These are phyloP conservation scores for Drosophila mayri DNA, from an alignment of 1,140 invertebrate species.

Conservation along the genomic window DNA sequence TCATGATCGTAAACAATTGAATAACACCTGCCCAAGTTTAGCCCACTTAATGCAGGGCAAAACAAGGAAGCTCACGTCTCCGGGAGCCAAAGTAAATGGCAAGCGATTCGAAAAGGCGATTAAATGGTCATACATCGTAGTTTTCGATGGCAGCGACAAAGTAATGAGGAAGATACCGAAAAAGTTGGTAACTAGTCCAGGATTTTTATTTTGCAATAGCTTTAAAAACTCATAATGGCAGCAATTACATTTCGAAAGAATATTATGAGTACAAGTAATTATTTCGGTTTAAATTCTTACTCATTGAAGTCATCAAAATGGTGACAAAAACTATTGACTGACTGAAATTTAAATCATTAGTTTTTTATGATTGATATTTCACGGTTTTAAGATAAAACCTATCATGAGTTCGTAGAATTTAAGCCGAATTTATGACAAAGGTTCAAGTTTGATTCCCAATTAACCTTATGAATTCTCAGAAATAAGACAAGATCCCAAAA, in stretches of 20 bases:
- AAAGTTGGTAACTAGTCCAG: slow-evolving; percentile 7
- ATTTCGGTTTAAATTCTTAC: neutral
- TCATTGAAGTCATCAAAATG: neutral
- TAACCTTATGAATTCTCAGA: slow-evolving; percentile 11
- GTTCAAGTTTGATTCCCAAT: neutral
- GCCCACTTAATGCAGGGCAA: slow-evolving; percentile 22
- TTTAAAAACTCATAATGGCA: neutral
- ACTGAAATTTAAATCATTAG: too few relatives aligned
- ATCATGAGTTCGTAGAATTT: neutral
- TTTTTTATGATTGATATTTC: neutral
- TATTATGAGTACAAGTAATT: neutral
- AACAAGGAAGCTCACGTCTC: slow-evolving; percentile 55
- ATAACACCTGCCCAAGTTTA: slow-evolving; percentile 48
- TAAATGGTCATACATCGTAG: slow-evolving; percentile 50
- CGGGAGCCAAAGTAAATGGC: slow-evolving; percentile 44
- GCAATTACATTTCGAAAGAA: neutral
- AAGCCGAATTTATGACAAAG: neutral
- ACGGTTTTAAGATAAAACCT: neutral
- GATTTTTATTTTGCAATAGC: neutral
- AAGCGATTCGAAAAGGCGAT: slow-evolving; percentile 30
- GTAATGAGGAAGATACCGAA: slow-evolving; percentile 25
- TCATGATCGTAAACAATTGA: slow-evolving; percentile 64
- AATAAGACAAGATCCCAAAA: neutral
- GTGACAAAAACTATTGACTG: too few relatives aligned
- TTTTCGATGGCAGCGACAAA: slow-evolving; percentile 32